A percentile compares a stretch with the other conserved stretches of the same genome.
These are phyloP conservation scores for Lasioglossum figueresi DNA, from an alignment of 2,888 invertebrate species.

Conservation along the genomic window DNA sequence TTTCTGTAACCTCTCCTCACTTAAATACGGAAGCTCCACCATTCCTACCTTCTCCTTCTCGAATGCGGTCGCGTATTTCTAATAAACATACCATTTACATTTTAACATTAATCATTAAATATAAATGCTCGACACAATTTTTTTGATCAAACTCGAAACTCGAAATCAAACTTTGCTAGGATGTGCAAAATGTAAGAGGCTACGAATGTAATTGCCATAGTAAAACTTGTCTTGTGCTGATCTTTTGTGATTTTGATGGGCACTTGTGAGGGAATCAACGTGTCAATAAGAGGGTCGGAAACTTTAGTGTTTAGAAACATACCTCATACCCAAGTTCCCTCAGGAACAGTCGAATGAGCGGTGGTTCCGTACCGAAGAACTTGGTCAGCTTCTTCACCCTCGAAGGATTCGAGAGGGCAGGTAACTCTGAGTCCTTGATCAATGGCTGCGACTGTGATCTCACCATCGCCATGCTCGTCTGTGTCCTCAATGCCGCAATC, in stretches of 20 bases:
- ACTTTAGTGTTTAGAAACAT: conserved; percentile 58
- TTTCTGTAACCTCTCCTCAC: conserved; percentile 93
- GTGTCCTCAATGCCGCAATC: conserved; percentile 90
- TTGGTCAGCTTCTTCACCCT: conserved; percentile 95
- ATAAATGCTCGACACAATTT: neutral
- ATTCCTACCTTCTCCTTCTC: conserved; percentile 95
- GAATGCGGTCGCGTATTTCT: conserved; percentile 94
- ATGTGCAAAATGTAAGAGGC: too few relatives aligned
- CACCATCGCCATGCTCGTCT: conserved; percentile 86
- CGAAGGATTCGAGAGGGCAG: conserved; percentile 93
- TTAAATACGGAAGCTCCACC: conserved; percentile 95
- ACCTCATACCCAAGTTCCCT: conserved; percentile 97
- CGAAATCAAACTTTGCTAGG: neutral
- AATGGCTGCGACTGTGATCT: conserved; percentile 89
- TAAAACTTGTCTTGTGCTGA: neutral
- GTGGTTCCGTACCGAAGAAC: conserved; percentile 97
- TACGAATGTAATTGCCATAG: neutral
- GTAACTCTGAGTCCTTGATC: conserved; percentile 86
- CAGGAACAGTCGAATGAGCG: conserved; percentile 93
- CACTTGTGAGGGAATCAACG: neutral
- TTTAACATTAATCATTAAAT: too few relatives aligned
- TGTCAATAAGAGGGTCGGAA: neutral
- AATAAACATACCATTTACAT: conserved; percentile 57
- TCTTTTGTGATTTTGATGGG: neutral
- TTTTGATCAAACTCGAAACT: neutral